These are phyloP conservation scores for Platycheirus rosarum DNA, from an alignment of 2,888 invertebrate genomes.

Conservation along the genomic window DNA sequence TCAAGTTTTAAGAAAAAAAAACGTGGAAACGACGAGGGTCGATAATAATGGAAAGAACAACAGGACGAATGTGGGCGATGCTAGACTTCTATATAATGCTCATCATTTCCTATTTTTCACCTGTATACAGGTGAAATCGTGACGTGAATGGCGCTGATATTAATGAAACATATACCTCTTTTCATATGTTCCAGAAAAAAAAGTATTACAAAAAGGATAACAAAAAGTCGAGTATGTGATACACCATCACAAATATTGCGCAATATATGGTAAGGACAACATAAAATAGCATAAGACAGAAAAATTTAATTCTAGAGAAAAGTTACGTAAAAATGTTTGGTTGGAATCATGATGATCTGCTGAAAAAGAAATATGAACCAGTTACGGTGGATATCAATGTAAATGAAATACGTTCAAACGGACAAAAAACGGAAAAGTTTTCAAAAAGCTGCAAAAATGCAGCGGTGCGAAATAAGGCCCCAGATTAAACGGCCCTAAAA, in stretches of 20 bases:
- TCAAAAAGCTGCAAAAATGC: too few species aligned
- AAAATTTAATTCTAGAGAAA: too few species aligned
- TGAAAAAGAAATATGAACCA: too few species aligned
- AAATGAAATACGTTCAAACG: too few species aligned
- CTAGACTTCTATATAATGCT: conserved; percentile 44
- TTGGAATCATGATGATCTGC: too few species aligned
- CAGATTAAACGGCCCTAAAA: too few species aligned
- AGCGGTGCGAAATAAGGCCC: too few species aligned
- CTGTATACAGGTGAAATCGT: conserved; percentile 65
- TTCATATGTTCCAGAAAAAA: conserved; percentile 31
- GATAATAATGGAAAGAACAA: conserved; percentile 65
- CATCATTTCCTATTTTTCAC: conserved; percentile 57
- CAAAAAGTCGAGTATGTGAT: conserved; percentile 43
- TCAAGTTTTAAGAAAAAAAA: conserved; percentile 33
- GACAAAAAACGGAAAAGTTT: too few species aligned
- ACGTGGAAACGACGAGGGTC: conserved; percentile 42
- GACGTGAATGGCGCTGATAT: conserved; percentile 65
- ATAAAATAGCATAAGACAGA: neutral
- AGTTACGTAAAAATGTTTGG: too few species aligned
- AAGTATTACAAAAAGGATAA: conserved; percentile 48
- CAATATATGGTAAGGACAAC: neutral
- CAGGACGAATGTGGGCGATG: conserved; percentile 56
- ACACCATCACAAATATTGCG: neutral
- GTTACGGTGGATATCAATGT: too few species aligned
- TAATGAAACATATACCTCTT: conserved; percentile 38